A percentile compares a stretch with the other conserved stretches of the same genome.
phyloP scores from a whole-genome alignment of 2,888 invertebrate genomes.

The Drosophila prolongata region DNA sequence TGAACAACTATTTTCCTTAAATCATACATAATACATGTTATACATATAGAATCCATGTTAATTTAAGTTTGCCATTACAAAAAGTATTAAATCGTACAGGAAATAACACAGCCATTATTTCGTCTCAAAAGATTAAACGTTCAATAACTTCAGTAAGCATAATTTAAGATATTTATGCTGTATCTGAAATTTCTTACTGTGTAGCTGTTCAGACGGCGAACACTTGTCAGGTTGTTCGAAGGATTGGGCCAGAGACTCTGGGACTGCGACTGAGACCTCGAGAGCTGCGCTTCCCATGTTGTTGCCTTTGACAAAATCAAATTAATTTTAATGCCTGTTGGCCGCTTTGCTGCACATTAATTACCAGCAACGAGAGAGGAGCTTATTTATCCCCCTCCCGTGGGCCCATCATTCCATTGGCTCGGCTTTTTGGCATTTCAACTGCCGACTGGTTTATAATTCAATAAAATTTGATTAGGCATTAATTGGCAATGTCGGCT shows the following conservation, averaged over 20 bases:
- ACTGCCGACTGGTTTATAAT: slow-evolving; percentile 75
- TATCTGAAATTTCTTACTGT: slow-evolving; percentile 1
- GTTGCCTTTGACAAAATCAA: slow-evolving; percentile 53
- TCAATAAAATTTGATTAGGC: slow-evolving; percentile 80
- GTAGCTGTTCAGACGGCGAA: slow-evolving; percentile 2
- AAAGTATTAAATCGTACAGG: too few relatives aligned
- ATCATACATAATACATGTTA: too few relatives aligned
- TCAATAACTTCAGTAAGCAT: too few relatives aligned
- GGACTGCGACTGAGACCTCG: slow-evolving; percentile 14
- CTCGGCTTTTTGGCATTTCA: slow-evolving; percentile 36
- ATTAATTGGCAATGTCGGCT: slow-evolving; percentile 75
- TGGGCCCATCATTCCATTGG: not conserved
- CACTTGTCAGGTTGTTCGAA: slow-evolving; percentile 30
- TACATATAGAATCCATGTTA: too few relatives aligned
- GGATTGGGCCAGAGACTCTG: slow-evolving; percentile 12
- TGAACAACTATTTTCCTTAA: too few relatives aligned
- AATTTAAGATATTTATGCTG: too few relatives aligned
- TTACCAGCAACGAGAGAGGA: slow-evolving; percentile 23
- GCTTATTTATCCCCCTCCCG: not conserved
- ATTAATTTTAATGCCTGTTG: slow-evolving; percentile 52
- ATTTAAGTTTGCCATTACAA: too few relatives aligned
- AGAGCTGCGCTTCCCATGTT: slow-evolving; percentile 41
- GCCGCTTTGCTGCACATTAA: slow-evolving; percentile 45
- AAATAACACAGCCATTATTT: too few relatives aligned
- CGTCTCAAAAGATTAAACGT: too few relatives aligned